These are phyloP conservation scores for Tridacna gigas DNA, from an alignment of 2,888 invertebrate genomes.

Conservation along the genomic window DNA sequence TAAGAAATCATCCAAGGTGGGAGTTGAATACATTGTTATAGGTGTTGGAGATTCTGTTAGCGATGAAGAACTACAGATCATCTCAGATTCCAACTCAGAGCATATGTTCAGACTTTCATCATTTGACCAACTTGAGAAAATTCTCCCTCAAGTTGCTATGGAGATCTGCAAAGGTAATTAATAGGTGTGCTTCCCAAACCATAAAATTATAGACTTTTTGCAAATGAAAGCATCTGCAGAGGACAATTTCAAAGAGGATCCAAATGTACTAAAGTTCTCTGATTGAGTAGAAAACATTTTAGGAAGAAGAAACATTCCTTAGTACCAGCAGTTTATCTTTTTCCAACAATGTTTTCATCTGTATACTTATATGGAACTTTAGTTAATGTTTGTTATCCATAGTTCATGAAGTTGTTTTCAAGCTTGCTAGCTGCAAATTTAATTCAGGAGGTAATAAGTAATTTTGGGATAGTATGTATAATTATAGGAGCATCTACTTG, in stretches of 20 bases:
- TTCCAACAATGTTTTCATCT: not conserved
- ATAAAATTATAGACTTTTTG: too few relatives aligned
- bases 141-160: slow-evolving; percentile 72
- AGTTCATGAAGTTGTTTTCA: too few relatives aligned
- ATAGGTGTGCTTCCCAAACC: not conserved
- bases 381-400: too few relatives aligned
- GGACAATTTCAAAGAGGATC: too few relatives aligned
- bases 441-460: too few relatives aligned
- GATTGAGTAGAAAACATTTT: not conserved
- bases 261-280: too few relatives aligned
- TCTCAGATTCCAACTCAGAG: slow-evolving; percentile 61
- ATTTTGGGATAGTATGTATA: too few relatives aligned
- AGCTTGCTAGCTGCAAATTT: too few relatives aligned
- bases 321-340: slow-evolving; percentile 6
- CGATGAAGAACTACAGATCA: slow-evolving; percentile 70
- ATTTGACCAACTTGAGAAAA: slow-evolving; percentile 71
- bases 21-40: slow-evolving; percentile 76
- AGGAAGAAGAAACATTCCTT: slow-evolving; percentile 4
- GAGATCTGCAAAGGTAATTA: slow-evolving; percentile 76
- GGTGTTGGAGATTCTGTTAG: slow-evolving; percentile 73
- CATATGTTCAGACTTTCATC: slow-evolving; percentile 66
- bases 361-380: not conserved
- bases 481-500: too few relatives aligned
- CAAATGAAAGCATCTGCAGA: too few relatives aligned
- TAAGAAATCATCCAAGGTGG: slow-evolving; percentile 68